phyloP scores from a whole-genome alignment of 2,888 invertebrate genomes.

The Drosophila meridiana region DNA sequence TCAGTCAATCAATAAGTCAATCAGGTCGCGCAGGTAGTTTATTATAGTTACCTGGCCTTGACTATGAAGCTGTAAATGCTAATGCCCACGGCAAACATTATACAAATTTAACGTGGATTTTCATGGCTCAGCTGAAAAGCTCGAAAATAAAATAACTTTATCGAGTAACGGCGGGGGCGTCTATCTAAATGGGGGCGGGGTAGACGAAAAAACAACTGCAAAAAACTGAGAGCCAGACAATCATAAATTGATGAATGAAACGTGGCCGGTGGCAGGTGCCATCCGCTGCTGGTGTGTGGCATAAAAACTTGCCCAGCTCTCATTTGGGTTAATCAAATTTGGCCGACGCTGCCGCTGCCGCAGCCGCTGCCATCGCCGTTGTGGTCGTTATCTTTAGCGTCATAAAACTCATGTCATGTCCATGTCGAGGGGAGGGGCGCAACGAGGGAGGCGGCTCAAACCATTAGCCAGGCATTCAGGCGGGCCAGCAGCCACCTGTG shows the following conservation, averaged over 20 bases:
- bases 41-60: not conserved
- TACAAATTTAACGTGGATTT: slow-evolving; percentile 31
- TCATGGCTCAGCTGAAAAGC: slow-evolving; percentile 47
- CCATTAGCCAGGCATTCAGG: slow-evolving; percentile 56
- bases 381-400: slow-evolving; percentile 46
- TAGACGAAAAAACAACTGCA: not conserved
- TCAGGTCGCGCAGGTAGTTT: not conserved
- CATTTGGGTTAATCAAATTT: slow-evolving; percentile 79
- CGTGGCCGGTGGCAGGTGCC: slow-evolving; percentile 27
- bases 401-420: slow-evolving; percentile 54
- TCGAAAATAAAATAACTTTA: slow-evolving; percentile 36
- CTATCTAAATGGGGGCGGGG: slow-evolving; percentile 24
- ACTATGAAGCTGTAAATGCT: slow-evolving; percentile 26
- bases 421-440: slow-evolving; percentile 23
- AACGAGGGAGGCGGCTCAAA: slow-evolving; percentile 11
- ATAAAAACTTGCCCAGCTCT: slow-evolving; percentile 37
- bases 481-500: slow-evolving; percentile 51
- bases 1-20: slow-evolving; percentile 13
- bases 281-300: slow-evolving; percentile 31
- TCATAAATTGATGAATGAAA: slow-evolving; percentile 69
- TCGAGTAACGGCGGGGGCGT: slow-evolving; percentile 13
- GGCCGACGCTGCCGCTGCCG: slow-evolving; percentile 33
- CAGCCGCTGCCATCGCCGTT: slow-evolving; percentile 6
- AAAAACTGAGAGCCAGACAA: not conserved
- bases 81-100: slow-evolving; percentile 20